Evolutionary conservation across 2,888 invertebrate genomes (phyloP).

Genomic region (Adineta ricciae): DNA sequence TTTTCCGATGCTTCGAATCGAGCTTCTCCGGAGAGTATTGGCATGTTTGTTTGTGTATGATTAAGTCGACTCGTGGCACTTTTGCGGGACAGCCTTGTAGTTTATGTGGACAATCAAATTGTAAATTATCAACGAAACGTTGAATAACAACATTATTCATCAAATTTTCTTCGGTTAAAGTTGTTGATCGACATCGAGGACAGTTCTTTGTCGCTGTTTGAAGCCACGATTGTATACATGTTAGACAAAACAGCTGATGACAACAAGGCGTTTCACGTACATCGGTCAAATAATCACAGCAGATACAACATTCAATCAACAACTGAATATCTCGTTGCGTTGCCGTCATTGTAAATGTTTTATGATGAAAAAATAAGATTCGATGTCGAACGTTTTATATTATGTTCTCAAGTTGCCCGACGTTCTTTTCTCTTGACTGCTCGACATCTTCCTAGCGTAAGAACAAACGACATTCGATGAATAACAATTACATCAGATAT

Average conservation of each 20-base stretch:
- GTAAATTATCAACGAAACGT: conserved; percentile 3
- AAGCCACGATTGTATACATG: neutral
- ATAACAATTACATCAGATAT: neutral
- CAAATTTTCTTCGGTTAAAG: neutral
- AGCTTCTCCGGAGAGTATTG: neutral
- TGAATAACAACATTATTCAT: neutral
- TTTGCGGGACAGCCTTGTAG: neutral
- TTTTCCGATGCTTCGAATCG: neutral
- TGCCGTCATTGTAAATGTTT: neutral
- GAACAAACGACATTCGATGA: neutral
- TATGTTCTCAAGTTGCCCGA: neutral
- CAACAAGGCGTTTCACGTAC: conserved; percentile 20
- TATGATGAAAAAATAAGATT: neutral
- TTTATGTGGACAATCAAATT: conserved; percentile 16
- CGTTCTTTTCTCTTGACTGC: neutral
- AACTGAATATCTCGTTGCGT: neutral
- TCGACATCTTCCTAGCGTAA: neutral
- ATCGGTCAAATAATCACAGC: neutral
- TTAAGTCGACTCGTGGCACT: neutral
- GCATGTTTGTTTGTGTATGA: neutral
- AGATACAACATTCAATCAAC: conserved; percentile 15
- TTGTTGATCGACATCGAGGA: conserved; percentile 2
- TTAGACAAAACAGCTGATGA: neutral
- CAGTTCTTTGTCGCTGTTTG: neutral
- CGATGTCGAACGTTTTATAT: neutral